These are phyloP conservation scores for Piaya cayana DNA, from an alignment of 2,113 vertebrate genomes.

Conservation along the genomic window DNA sequence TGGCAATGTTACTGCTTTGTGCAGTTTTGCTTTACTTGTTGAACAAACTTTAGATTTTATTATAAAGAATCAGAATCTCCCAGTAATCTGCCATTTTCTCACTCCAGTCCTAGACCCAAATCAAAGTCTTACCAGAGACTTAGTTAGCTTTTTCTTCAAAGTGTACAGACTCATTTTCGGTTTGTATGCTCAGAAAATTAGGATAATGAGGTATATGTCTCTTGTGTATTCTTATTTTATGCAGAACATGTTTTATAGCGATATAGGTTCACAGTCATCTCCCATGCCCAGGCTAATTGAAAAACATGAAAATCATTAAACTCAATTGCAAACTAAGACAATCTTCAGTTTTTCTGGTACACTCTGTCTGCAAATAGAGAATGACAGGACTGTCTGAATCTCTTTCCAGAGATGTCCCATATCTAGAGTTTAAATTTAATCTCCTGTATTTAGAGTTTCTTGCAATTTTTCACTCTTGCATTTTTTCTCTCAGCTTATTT, in stretches of 20 bases:
- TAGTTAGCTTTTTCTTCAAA: neutral
- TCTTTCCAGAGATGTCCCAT: neutral
- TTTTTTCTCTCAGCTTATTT: neutral
- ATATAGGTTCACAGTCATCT: neutral
- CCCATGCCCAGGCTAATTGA: neutral
- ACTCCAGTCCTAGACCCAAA: neutral
- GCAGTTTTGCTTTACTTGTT: conserved; percentile 1
- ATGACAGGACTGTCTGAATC: neutral
- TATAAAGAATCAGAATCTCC: neutral
- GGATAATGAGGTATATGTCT: neutral
- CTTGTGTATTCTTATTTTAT: neutral
- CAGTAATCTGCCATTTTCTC: neutral
- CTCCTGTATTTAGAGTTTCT: neutral
- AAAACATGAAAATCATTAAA: conserved; percentile 1
- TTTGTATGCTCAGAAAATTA: conserved; percentile 4
- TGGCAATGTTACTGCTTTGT: neutral
- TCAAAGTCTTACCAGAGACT: neutral
- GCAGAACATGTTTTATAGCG: neutral
- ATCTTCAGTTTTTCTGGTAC: neutral
- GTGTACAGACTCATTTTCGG: neutral
- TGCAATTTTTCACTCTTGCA: neutral
- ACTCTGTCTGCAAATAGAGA: neutral
- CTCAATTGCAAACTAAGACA: neutral
- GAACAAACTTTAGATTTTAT: neutral
- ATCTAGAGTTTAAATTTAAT: neutral